Evolutionary conservation across 53 echinoderm and acorn worm genomes (phyloP).

Genomic region (Echinometra lucunter): DNA sequence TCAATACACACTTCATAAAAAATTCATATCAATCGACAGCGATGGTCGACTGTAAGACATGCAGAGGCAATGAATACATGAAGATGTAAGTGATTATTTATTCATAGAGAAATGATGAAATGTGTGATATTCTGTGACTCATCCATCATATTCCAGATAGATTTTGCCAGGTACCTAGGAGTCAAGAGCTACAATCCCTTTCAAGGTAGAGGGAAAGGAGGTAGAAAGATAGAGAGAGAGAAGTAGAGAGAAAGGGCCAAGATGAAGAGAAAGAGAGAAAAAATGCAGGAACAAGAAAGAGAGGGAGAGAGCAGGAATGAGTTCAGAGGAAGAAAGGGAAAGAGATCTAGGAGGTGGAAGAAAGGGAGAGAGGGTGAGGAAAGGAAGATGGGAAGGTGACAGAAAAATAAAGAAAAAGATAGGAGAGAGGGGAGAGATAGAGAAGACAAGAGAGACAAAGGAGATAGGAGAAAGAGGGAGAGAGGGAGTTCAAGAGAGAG

Average conservation of each 20-base stretch:
- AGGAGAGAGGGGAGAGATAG: not conserved
- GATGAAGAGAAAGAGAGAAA: not conserved
- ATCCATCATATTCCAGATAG: not conserved
- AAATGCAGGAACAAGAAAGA: not conserved
- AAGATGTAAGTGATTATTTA: constrained; percentile 27
- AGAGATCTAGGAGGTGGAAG: not conserved
- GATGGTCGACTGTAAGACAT: not conserved
- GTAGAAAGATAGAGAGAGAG: not conserved
- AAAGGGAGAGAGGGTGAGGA: not conserved
- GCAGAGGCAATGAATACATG: not conserved
- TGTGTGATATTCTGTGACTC: constrained; percentile 32
- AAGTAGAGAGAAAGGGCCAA: not conserved
- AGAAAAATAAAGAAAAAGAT: too few species aligned
- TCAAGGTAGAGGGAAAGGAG: not conserved
- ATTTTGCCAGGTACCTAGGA: not conserved
- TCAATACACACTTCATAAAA: not conserved
- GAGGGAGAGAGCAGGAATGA: not conserved
- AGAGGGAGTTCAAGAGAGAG: not conserved
- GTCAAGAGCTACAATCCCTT: not conserved
- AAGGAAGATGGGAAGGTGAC: not conserved
- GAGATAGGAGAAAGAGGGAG: not conserved
- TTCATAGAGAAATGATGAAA: constrained; percentile 6
- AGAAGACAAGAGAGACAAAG: not conserved
- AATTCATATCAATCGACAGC: not conserved
- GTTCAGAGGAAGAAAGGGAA: not conserved